A percentile compares a stretch with the other conserved stretches of the same genome.
Evolutionary conservation across 2,797 vertebrate genomes (phyloP).

Genomic region (Lindbergichthys nudifrons): DNA sequence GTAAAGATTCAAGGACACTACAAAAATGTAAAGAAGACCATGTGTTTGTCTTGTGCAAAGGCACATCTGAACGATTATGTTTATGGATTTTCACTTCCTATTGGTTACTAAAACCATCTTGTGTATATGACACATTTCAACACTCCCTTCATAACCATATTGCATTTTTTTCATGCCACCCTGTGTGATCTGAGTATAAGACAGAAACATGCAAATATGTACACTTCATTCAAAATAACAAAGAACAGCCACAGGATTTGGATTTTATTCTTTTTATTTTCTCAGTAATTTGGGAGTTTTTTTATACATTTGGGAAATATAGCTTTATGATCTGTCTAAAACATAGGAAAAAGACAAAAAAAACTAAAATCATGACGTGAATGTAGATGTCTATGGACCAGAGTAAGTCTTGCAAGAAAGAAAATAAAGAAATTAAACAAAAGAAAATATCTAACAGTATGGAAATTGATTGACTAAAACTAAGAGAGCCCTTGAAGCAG

Average conservation of each 20-base stretch:
- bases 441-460: conserved; percentile 36
- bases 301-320: conserved; percentile 65
- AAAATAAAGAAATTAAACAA: conserved; percentile 10
- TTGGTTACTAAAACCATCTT: not conserved
- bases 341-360: conserved; percentile 57
- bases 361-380: conserved; percentile 38
- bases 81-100: not conserved
- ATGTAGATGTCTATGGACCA: conserved; percentile 45
- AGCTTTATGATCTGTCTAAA: conserved; percentile 51
- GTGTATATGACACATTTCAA: not conserved
- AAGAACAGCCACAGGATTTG: conserved; percentile 16
- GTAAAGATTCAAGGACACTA: conserved; percentile 26
- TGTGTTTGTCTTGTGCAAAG: not conserved
- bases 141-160: not conserved
- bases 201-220: not conserved
- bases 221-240: conserved; percentile 15
- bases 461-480: conserved; percentile 31
- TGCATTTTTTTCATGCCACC: not conserved
- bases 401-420: conserved; percentile 34
- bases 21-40: conserved; percentile 1
- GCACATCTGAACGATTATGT: not conserved
- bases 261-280: conserved; percentile 79
- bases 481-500: conserved; percentile 59
- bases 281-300: conserved; percentile 68
- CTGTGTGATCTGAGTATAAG: not conserved